These are phyloP conservation scores for Microtus montanus DNA, from an alignment of 2,113 vertebrate genomes.

Conservation along the genomic window DNA sequence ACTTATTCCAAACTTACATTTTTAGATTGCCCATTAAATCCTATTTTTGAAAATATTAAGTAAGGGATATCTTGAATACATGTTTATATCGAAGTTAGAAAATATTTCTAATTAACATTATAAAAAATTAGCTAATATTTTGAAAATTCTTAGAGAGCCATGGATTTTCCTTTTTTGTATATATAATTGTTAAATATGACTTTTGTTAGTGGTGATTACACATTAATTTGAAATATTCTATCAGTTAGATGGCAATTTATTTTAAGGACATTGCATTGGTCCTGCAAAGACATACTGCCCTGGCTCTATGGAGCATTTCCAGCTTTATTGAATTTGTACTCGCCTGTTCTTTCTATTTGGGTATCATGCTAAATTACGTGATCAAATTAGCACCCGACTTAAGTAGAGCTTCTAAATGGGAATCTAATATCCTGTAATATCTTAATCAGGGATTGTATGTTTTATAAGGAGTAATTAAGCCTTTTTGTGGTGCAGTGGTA, in stretches of 20 bases:
- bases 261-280: background rate
- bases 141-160: background rate
- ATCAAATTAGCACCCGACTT: slow-evolving; percentile 40
- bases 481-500: background rate
- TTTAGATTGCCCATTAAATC: background rate
- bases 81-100: background rate
- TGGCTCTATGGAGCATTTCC: background rate
- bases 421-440: slow-evolving; percentile 34
- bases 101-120: background rate
- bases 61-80: background rate
- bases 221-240: slow-evolving; percentile 27
- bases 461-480: slow-evolving; percentile 48
- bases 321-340: slow-evolving; percentile 53
- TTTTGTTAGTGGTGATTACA: background rate
- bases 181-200: background rate
- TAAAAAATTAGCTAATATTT: background rate
- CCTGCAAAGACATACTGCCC: background rate
- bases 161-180: background rate
- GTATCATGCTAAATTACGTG: slow-evolving; percentile 19
- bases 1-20: background rate
- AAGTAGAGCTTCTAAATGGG: slow-evolving; percentile 37
- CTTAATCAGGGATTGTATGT: slow-evolving; percentile 23
- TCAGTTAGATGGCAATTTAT: slow-evolving; percentile 3
- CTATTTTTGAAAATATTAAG: slow-evolving; percentile 1
- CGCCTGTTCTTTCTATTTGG: slow-evolving; percentile 4